Percentiles rank a stretch among this genome's conserved stretches.
phyloP scores from a whole-genome alignment of 2,113 vertebrate genomes.

The Nycticryphes semicollaris region DNA sequence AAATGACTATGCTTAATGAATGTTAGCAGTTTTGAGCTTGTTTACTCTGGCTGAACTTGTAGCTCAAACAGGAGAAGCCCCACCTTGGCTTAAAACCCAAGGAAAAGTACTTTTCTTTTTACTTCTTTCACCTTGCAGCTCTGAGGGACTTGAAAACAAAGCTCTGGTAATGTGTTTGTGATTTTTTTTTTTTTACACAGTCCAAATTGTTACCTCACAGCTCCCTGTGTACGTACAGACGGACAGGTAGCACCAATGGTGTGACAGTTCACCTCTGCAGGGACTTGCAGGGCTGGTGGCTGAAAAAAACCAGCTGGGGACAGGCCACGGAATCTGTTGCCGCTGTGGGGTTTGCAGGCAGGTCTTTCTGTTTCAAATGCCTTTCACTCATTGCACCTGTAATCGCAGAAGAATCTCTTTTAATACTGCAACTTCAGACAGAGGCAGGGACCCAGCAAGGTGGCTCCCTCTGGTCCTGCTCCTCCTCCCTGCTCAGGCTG shows the following conservation, averaged over 20 bases:
- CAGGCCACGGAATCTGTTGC: background rate
- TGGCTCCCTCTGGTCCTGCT: background rate
- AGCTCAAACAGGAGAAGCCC: background rate
- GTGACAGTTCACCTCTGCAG: background rate
- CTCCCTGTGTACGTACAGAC: background rate
- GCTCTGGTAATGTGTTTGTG: background rate
- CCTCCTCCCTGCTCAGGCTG: background rate
- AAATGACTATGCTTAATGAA: background rate
- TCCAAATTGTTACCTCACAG: background rate
- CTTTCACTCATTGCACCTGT: background rate
- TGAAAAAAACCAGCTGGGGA: background rate
- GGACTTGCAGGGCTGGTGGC: background rate
- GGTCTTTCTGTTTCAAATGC: background rate
- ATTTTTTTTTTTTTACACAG: background rate
- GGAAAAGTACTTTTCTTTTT: background rate
- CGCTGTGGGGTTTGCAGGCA: background rate
- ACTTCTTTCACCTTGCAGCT: background rate
- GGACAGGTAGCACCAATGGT: accelerated
- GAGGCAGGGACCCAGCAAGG: background rate
- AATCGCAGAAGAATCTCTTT: background rate
- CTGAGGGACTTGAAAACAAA: background rate
- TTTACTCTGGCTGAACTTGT: background rate
- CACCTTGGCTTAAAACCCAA: background rate
- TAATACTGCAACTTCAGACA: background rate
- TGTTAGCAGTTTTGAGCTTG: background rate